Percentiles rank a stretch among this genome's conserved stretches.
These are phyloP conservation scores for Apodemus agrarius DNA, from an alignment of 2,797 vertebrate genomes.

Conservation along the genomic window DNA sequence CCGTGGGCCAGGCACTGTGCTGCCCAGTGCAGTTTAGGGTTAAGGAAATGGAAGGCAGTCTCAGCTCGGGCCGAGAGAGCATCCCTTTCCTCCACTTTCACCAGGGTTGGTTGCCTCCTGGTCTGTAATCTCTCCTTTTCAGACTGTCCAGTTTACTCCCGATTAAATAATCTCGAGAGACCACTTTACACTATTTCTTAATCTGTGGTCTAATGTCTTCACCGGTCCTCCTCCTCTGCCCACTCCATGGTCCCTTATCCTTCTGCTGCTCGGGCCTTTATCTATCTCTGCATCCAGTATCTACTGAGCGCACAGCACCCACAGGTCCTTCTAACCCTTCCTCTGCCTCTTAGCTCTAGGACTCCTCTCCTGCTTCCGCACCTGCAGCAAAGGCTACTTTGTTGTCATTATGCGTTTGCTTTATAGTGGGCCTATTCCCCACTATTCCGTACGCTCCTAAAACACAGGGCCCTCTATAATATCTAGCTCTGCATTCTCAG, in stretches of 20 bases:
- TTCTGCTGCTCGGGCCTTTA: background rate
- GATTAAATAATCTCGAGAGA: slow-evolving; percentile 59
- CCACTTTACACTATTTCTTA: background rate
- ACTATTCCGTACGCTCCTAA: background rate
- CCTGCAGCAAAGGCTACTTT: background rate
- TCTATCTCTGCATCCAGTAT: background rate
- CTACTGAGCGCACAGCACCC: background rate
- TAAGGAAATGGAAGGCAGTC: background rate
- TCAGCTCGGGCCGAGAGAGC: background rate
- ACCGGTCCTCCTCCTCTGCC: background rate
- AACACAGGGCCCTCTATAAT: background rate
- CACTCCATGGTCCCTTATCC: background rate
- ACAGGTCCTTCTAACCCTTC: slow-evolving; percentile 7
- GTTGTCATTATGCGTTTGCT: background rate
- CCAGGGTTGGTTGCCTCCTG: background rate
- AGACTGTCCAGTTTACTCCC: slow-evolving; percentile 15
- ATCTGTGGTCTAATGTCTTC: slow-evolving; percentile 2
- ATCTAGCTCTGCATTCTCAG: background rate
- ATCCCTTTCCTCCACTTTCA: background rate
- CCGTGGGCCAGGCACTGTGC: background rate
- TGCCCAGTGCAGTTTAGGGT: background rate
- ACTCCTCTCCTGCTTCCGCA: background rate
- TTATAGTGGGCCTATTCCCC: background rate
- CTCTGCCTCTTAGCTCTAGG: background rate
- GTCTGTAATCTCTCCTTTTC: slow-evolving; percentile 23